These are phyloP conservation scores for Puma concolor DNA, from an alignment of 2,113 vertebrate species.

Conservation along the genomic window DNA sequence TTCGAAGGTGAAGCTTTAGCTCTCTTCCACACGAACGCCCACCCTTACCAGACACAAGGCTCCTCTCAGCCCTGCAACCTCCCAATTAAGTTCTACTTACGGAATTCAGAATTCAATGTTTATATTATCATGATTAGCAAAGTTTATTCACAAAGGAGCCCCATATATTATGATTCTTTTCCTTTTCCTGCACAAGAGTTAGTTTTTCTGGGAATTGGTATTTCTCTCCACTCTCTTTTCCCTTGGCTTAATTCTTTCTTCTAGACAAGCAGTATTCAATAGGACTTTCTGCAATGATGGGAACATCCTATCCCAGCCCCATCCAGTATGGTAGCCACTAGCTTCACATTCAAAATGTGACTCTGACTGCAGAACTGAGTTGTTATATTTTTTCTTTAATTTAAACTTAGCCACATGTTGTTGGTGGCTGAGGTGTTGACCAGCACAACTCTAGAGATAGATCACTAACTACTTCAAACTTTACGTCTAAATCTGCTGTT, in stretches of 20 bases:
- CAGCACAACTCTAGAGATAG: not conserved
- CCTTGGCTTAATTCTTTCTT: conserved; percentile 27
- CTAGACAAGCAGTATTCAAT: not conserved
- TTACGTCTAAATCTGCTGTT: not conserved
- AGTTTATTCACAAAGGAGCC: not conserved
- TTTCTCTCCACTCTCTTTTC: not conserved
- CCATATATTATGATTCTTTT: not conserved
- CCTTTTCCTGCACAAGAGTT: not conserved
- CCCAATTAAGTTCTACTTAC: not conserved
- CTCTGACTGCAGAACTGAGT: not conserved
- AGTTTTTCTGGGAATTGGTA: not conserved
- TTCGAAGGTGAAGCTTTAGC: not conserved
- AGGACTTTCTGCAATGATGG: not conserved
- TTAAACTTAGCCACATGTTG: not conserved
- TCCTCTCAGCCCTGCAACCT: not conserved
- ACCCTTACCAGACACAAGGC: not conserved
- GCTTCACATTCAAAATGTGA: not conserved
- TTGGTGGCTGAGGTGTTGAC: not conserved
- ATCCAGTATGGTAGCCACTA: not conserved
- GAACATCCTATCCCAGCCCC: not conserved
- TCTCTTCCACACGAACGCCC: not conserved
- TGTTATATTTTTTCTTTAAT: not conserved
- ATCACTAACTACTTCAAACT: not conserved
- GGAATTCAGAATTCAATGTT: not conserved
- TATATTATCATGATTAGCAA: not conserved